Evolutionary conservation across 2,113 vertebrate species (phyloP), one percentile per base, ranked within the genome.

Genomic region (Silurus asotus): DNA sequence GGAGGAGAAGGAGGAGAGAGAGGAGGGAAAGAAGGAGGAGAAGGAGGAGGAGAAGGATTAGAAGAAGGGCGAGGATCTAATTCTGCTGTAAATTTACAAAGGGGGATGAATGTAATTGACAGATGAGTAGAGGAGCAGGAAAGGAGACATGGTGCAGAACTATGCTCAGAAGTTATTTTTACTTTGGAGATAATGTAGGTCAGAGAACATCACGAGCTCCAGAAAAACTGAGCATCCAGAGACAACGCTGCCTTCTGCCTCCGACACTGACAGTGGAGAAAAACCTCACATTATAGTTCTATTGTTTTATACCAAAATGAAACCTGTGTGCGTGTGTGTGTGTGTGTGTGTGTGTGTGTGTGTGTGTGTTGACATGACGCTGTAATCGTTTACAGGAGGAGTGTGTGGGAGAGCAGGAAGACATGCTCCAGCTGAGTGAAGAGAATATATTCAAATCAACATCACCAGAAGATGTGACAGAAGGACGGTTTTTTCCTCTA

Each of bases 111-210:
- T 48, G 67, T 64, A 62, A 88, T 20, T 81, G 77, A 79, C 64
- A 64, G 86, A 81, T 80, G 56, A 79, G 74, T 58, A 84, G 55
- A 48, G n/a, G 11, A 49, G 58, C 14, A 78, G 78, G 76, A 19
- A 62, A 20, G 64, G 49, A 76, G 87, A 69, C 64, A 76, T 23
- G 86, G 55, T 77, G 62, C 74, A 82, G 83, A 69, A 70, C 49
- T 51, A 28, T 82, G 72, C 84, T 93, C 88, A 91, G 92, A 94
- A 92, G 93, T 92, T 89, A 88, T 94, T 92, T 95, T 94, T 92
- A 91, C 92, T 92, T 91, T 93, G 92, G 90, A 90, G 83, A 23
- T 28, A 88, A 90, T 94, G 92, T 94, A 92, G 94, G 94, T 94
- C 94, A 95, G 90, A 92, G 89, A 92, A 91, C 93, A 88, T 82